Percentiles rank a stretch among this genome's conserved stretches.
Conservation (phyloP, 1,140 invertebrate genomes). For the Drosophila seguyi region DNA sequence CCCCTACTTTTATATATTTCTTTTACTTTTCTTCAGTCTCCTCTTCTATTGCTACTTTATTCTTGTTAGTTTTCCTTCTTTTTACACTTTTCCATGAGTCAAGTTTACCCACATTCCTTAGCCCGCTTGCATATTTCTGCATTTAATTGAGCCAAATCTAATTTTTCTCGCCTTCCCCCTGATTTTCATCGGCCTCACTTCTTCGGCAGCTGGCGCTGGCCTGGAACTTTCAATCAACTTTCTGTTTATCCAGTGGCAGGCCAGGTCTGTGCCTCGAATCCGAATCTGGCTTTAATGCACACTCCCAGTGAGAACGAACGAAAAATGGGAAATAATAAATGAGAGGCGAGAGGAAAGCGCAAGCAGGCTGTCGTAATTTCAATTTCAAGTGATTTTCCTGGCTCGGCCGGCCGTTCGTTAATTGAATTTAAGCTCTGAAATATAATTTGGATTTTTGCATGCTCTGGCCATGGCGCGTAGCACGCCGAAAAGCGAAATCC, state of each 20-base stretch:
- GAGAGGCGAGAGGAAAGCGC: slow-evolving; percentile 56
- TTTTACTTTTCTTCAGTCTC: not conserved
- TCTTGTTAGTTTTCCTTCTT: not conserved
- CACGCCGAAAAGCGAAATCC: slow-evolving; percentile 64
- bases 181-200: slow-evolving; percentile 23
- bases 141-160: slow-evolving; percentile 24
- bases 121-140: slow-evolving; percentile 17
- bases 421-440: slow-evolving; percentile 82
- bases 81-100: not conserved
- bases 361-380: slow-evolving; percentile 46
- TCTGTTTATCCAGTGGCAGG: slow-evolving; percentile 67
- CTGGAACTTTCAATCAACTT: slow-evolving; percentile 79
- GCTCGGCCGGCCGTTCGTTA: slow-evolving; percentile 63
- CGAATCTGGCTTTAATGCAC: slow-evolving; percentile 17
- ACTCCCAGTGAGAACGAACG: slow-evolving; percentile 9
- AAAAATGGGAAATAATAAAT: slow-evolving; percentile 1
- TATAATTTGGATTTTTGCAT: slow-evolving; percentile 82
- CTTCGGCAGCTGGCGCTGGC: slow-evolving; percentile 43
- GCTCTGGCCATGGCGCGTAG: slow-evolving; percentile 55
- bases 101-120: slow-evolving; percentile 1
- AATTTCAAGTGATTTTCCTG: slow-evolving; percentile 47
- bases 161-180: slow-evolving; percentile 17
- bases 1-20: not conserved
- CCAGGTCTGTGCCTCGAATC: slow-evolving; percentile 20
- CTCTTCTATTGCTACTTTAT: not conserved